Evolutionary conservation across 2,113 vertebrate genomes (phyloP).

Genomic region (Nymphicus hollandicus): DNA sequence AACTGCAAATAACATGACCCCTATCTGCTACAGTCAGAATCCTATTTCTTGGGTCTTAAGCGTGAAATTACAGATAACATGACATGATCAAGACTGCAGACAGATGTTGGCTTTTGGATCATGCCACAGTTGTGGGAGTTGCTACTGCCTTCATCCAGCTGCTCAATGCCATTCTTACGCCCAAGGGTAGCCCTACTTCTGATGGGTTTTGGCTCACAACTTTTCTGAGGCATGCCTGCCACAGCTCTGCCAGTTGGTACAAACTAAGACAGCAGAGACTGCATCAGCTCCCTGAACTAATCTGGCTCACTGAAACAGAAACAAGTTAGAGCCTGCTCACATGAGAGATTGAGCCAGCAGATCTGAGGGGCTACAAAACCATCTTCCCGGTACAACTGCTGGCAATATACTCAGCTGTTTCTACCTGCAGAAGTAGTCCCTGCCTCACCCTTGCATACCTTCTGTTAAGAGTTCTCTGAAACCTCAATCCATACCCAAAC

Average conservation of each 20-base stretch:
- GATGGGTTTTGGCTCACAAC: background rate
- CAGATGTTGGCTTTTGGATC: background rate
- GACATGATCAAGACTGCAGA: background rate
- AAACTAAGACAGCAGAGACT: background rate
- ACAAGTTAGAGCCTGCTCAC: fast-evolving
- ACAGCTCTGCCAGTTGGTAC: background rate
- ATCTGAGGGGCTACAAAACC: background rate
- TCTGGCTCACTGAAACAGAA: background rate
- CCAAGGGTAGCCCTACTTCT: background rate
- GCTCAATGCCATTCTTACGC: fast-evolving
- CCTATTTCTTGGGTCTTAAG: background rate
- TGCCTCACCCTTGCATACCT: background rate
- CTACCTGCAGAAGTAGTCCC: background rate
- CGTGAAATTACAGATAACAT: background rate
- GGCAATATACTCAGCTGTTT: background rate
- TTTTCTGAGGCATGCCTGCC: fast-evolving
- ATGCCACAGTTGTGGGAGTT: fast-evolving
- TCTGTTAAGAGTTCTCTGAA: background rate
- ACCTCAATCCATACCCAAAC: background rate
- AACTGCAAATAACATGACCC: background rate
- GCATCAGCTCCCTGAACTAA: background rate
- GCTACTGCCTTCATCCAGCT: background rate
- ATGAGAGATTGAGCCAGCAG: background rate
- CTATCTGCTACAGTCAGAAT: conserved; percentile 7
- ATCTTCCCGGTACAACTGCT: background rate